Percentiles rank a stretch among this genome's conserved stretches.
These are phyloP conservation scores for Paralvinella palmiformis DNA, from an alignment of 1,140 invertebrate genomes.

Conservation along the genomic window DNA sequence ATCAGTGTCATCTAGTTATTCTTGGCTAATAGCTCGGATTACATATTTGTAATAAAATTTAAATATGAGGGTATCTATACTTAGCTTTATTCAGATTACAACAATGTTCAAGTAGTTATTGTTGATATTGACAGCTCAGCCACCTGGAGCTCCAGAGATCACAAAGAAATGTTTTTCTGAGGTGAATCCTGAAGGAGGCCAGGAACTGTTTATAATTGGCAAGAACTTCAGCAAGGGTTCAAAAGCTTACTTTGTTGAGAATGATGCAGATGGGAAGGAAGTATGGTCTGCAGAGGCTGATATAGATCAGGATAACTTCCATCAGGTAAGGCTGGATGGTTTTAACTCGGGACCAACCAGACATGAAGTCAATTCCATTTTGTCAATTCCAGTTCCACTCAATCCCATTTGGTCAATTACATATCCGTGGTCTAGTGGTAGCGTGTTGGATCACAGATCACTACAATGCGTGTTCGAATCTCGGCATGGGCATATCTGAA, in stretches of 20 bases:
- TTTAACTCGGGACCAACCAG: neutral
- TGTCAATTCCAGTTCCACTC: neutral
- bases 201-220: slow-evolving; percentile 85
- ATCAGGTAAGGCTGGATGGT: slow-evolving; percentile 38
- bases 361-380: neutral
- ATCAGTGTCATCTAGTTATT: no score
- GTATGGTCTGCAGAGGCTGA: slow-evolving; percentile 50
- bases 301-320: slow-evolving; percentile 51
- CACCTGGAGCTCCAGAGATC: slow-evolving; percentile 90
- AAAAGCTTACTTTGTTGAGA: slow-evolving; percentile 76
- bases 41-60: no score
- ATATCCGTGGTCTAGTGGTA: neutral
- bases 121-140: slow-evolving; percentile 69
- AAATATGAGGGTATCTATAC: no score
- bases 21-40: no score
- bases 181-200: slow-evolving; percentile 70
- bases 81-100: no score
- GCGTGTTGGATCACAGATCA: neutral
- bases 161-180: slow-evolving; percentile 82
- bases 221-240: slow-evolving; percentile 97
- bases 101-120: neutral
- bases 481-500: no score
- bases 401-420: neutral
- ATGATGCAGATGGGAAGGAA: slow-evolving; percentile 43
- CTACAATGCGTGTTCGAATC: no score